Conservation (phyloP, 2,888 invertebrate species). For the Coremacera marginata region DNA sequence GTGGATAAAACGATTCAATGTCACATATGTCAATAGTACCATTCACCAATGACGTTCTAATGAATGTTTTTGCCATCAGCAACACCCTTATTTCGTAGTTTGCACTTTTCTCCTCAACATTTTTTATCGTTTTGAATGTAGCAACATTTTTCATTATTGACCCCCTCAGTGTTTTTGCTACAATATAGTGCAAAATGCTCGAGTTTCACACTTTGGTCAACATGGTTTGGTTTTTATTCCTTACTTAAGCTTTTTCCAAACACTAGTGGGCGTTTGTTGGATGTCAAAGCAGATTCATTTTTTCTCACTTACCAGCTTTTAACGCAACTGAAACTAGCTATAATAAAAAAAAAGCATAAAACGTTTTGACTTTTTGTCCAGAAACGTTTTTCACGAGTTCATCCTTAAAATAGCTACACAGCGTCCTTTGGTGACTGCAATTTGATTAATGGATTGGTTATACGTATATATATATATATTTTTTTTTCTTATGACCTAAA, state of each 20-base stretch:
- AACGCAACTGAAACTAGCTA: no score
- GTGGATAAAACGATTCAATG: neutral
- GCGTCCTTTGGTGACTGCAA: neutral
- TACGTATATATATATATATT: neutral
- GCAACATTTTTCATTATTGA: slow-evolving; percentile 13
- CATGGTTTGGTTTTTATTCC: neutral
- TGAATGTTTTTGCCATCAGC: neutral
- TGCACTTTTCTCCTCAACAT: neutral
- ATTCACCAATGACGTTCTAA: neutral
- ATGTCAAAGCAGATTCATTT: neutral
- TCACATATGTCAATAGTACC: slow-evolving; percentile 3
- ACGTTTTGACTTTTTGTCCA: slow-evolving; percentile 17
- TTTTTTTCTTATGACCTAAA: neutral
- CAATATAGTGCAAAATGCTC: neutral
- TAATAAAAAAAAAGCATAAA: neutral
- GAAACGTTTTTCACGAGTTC: neutral
- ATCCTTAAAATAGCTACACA: neutral
- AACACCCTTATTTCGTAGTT: neutral
- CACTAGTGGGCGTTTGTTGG: neutral
- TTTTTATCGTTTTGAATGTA: neutral
- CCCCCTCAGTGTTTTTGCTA: neutral
- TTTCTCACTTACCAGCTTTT: neutral
- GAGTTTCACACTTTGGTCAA: neutral
- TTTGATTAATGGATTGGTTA: neutral
- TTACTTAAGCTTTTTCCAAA: neutral